Conservation (phyloP, 2,888 invertebrate species). For the Drosophila anomalipes region DNA sequence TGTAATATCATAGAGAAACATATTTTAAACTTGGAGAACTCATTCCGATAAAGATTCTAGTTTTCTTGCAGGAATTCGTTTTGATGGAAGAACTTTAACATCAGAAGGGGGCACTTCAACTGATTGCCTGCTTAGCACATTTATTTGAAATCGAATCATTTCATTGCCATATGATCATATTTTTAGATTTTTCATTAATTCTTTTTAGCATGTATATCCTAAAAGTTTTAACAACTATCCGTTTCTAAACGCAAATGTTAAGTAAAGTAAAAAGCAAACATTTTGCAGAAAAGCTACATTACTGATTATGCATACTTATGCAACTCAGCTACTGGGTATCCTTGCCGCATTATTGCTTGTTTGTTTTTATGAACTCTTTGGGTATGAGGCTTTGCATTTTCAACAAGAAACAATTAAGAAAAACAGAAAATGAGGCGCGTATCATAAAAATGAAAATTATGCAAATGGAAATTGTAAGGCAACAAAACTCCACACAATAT, state of each 20-base stretch:
- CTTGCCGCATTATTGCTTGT: slow-evolving; percentile 8
- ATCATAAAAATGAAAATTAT: slow-evolving; percentile 73
- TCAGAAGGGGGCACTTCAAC: neutral
- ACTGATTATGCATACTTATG: slow-evolving; percentile 4
- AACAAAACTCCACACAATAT: slow-evolving; percentile 40
- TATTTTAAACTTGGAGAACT: neutral
- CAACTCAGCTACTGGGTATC: slow-evolving; percentile 1
- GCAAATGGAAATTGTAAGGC: slow-evolving; percentile 59
- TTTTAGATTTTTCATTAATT: neutral
- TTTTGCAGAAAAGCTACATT: neutral
- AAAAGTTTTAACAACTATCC: neutral
- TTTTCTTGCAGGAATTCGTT: too few species aligned
- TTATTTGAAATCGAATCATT: neutral
- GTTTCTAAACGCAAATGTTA: neutral
- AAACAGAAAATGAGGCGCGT: slow-evolving; percentile 52
- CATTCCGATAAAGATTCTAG: neutral
- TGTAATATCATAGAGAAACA: neutral
- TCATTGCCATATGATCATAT: neutral
- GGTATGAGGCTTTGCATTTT: slow-evolving; percentile 35
- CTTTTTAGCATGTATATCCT: neutral
- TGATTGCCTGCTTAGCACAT: neutral
- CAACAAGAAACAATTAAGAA: slow-evolving; percentile 73
- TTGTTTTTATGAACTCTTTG: slow-evolving; percentile 26
- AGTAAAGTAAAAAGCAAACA: neutral
- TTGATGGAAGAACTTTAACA: neutral